Conservation (phyloP, 2,888 invertebrate genomes). For the Diplazon laetatorius region DNA sequence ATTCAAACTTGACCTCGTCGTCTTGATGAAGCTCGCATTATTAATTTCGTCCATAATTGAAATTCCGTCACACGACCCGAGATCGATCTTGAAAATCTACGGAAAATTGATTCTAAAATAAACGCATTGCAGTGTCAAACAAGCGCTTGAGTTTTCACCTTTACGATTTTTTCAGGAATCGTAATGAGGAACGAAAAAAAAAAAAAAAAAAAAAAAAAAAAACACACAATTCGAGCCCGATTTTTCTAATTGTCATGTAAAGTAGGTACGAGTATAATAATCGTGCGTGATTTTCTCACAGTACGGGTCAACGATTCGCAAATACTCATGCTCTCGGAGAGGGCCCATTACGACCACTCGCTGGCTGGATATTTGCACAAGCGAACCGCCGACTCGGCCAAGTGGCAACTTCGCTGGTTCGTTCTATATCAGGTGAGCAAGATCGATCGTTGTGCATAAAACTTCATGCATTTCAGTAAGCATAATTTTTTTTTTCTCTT, state of each 20-base stretch:
- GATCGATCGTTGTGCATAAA: conserved; percentile 27
- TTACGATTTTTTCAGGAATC: neutral
- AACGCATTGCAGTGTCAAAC: neutral
- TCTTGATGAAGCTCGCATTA: neutral
- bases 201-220: too few species aligned
- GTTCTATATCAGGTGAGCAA: conserved; percentile 89
- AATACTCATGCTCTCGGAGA: conserved; percentile 91
- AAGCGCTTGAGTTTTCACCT: neutral
- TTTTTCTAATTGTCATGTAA: neutral
- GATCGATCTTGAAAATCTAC: neutral
- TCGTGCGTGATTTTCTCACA: conserved; percentile 46
- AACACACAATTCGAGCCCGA: too few species aligned
- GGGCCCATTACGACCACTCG: conserved; percentile 93
- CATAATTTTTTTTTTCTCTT: neutral
- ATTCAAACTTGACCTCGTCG: neutral
- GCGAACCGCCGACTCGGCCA: conserved; percentile 91
- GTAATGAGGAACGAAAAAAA: conserved; percentile 13
- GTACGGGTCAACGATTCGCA: conserved; percentile 94
- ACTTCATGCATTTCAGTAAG: neutral
- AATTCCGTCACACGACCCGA: neutral
- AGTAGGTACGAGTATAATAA: conserved; percentile 15
- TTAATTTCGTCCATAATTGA: neutral
- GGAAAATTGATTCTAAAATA: neutral
- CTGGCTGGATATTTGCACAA: conserved; percentile 93
- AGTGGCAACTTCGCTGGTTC: conserved; percentile 94